These are phyloP conservation scores for Brachionus paranguensis DNA, from an alignment of 1,140 invertebrate species.

Conservation along the genomic window DNA sequence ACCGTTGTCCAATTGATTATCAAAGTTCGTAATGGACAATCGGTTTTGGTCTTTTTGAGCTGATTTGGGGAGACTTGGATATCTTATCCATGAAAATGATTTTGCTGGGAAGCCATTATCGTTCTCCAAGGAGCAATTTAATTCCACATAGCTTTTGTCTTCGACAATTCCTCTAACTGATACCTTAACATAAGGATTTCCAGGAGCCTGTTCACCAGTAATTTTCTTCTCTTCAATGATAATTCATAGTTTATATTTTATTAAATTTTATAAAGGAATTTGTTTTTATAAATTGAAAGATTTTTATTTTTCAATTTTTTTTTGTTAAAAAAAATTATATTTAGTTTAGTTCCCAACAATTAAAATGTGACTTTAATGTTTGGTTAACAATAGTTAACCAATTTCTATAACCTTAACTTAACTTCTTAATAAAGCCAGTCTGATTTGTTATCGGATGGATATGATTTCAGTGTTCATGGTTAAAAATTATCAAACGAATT, in stretches of 20 bases:
- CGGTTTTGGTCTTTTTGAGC: conserved; percentile 31
- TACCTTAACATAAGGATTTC: neutral
- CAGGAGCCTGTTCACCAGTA: neutral
- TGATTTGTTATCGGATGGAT: too few species aligned
- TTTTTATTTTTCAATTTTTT: neutral
- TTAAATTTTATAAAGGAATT: too few species aligned
- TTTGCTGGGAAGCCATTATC: neutral
- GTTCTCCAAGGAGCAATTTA: conserved; percentile 3
- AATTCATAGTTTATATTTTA: neutral
- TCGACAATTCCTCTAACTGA: neutral
- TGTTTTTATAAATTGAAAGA: too few species aligned
- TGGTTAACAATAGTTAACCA: too few species aligned
- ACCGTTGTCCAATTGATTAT: conserved; percentile 16
- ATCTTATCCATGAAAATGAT: neutral
- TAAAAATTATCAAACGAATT: too few species aligned
- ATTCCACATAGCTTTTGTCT: conserved; percentile 1
- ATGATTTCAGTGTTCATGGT: too few species aligned
- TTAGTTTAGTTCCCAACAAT: too few species aligned
- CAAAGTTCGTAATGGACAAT: neutral
- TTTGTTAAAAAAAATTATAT: neutral
- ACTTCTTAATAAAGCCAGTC: too few species aligned
- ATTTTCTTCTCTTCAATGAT: neutral
- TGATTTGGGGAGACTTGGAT: conserved; percentile 8
- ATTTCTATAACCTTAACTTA: too few species aligned
- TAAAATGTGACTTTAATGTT: too few species aligned